phyloP scores from a whole-genome alignment of 2,888 invertebrate genomes.

The Drosophila greeni region DNA sequence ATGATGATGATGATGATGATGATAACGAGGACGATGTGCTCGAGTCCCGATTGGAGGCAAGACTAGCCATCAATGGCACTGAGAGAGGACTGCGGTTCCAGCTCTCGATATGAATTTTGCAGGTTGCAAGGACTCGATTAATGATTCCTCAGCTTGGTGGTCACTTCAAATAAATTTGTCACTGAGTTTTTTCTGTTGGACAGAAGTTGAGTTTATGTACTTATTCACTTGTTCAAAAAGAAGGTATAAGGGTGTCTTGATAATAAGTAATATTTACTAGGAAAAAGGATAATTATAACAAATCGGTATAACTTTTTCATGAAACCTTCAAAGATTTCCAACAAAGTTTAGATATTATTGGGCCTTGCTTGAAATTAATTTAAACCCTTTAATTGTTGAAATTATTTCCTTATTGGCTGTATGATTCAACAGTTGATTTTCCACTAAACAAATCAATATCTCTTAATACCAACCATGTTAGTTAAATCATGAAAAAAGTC shows the following conservation, averaged over 20 bases:
- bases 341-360: neutral
- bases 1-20: neutral
- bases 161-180: slow-evolving; percentile 17
- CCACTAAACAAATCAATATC: slow-evolving; percentile 12
- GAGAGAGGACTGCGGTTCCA: slow-evolving; percentile 8
- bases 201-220: neutral
- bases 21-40: slow-evolving; percentile 19
- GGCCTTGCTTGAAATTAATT: too few relatives aligned
- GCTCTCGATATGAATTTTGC: slow-evolving; percentile 15
- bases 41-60: slow-evolving; percentile 18
- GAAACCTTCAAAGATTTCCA: too few relatives aligned
- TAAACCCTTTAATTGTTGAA: too few relatives aligned
- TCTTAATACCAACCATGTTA: neutral
- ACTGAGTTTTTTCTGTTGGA: neutral
- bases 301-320: neutral
- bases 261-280: neutral
- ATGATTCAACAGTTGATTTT: too few relatives aligned
- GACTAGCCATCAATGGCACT: slow-evolving; percentile 3
- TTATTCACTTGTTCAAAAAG: neutral
- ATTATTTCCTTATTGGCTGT: too few relatives aligned
- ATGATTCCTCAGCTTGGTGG: slow-evolving; percentile 11
- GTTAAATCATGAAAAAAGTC: neutral
- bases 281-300: neutral
- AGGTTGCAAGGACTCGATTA: slow-evolving; percentile 22
- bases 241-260: neutral